phyloP scores from a whole-genome alignment of 1,140 invertebrate species.

The Drosophila hydei region DNA sequence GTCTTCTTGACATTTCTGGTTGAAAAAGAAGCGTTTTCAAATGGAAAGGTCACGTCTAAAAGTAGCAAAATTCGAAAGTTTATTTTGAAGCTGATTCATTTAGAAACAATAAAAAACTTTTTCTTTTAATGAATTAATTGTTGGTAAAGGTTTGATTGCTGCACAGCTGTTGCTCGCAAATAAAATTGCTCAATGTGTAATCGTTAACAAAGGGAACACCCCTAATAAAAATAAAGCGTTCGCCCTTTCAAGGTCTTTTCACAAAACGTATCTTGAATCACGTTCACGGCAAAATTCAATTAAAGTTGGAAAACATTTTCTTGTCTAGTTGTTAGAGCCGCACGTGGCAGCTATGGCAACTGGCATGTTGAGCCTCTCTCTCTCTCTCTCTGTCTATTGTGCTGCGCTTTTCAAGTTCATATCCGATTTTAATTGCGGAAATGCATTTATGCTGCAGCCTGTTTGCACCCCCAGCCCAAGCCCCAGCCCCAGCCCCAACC shows the following conservation, averaged over 20 bases:
- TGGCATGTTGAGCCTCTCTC: slow-evolving; percentile 19
- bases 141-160: slow-evolving; percentile 6
- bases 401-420: slow-evolving; percentile 39
- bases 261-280: slow-evolving; percentile 21
- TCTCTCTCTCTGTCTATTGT: slow-evolving; percentile 26
- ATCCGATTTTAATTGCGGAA: slow-evolving; percentile 79
- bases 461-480: too few relatives aligned
- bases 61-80: too few relatives aligned
- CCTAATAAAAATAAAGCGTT: background rate
- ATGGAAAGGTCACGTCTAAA: too few relatives aligned
- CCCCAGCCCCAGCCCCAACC: too few relatives aligned
- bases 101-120: background rate
- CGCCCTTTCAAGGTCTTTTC: slow-evolving; percentile 13
- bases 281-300: slow-evolving; percentile 32
- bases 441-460: slow-evolving; percentile 57
- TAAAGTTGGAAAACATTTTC: slow-evolving; percentile 22
- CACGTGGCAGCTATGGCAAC: slow-evolving; percentile 3
- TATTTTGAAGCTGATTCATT: too few relatives aligned
- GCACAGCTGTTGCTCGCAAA: slow-evolving; percentile 27
- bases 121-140: background rate
- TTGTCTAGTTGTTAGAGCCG: background rate
- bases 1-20: too few relatives aligned
- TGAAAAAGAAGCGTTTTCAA: background rate
- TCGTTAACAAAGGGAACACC: slow-evolving; percentile 7
- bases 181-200: slow-evolving; percentile 21